phyloP scores from a whole-genome alignment of 2,888 invertebrate species.

The Himalopsyche japonica region DNA sequence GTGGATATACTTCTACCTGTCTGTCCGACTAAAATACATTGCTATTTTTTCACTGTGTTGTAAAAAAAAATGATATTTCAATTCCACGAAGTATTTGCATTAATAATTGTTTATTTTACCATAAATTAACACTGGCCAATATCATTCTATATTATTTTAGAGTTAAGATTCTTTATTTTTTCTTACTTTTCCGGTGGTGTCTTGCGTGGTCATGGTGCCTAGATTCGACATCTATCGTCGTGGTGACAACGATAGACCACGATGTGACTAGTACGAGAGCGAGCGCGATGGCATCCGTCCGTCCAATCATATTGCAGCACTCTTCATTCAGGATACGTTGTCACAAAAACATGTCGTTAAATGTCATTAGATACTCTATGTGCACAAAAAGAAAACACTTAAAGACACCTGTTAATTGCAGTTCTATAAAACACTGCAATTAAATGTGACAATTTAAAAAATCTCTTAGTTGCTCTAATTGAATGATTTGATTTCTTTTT shows the following conservation, averaged over 20 bases:
- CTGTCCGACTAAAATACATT: too few relatives aligned
- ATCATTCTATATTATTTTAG: too few relatives aligned
- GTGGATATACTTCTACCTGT: too few relatives aligned
- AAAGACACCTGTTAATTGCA: too few relatives aligned
- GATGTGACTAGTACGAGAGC: conserved; percentile 21
- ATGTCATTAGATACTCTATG: neutral
- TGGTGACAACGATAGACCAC: conserved; percentile 23
- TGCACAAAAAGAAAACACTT: neutral
- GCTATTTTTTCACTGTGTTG: too few relatives aligned
- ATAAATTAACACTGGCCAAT: too few relatives aligned
- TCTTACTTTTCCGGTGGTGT: conserved; percentile 36
- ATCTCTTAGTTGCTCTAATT: too few relatives aligned
- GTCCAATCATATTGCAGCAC: conserved; percentile 15
- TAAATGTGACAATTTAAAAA: too few relatives aligned
- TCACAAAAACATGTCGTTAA: neutral
- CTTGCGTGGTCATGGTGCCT: conserved; percentile 34
- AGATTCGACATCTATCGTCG: conserved; percentile 14
- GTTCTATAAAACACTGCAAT: too few relatives aligned
- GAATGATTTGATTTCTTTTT: neutral
- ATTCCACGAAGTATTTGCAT: too few relatives aligned
- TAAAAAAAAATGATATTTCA: too few relatives aligned
- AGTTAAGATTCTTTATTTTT: neutral
- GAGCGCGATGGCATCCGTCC: conserved; percentile 10
- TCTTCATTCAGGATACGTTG: neutral
- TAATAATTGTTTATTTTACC: too few relatives aligned